Percentiles rank a stretch among this genome's conserved stretches.
Evolutionary conservation across 2,888 invertebrate genomes (phyloP).

Genomic region (Lycaena phlaeas): DNA sequence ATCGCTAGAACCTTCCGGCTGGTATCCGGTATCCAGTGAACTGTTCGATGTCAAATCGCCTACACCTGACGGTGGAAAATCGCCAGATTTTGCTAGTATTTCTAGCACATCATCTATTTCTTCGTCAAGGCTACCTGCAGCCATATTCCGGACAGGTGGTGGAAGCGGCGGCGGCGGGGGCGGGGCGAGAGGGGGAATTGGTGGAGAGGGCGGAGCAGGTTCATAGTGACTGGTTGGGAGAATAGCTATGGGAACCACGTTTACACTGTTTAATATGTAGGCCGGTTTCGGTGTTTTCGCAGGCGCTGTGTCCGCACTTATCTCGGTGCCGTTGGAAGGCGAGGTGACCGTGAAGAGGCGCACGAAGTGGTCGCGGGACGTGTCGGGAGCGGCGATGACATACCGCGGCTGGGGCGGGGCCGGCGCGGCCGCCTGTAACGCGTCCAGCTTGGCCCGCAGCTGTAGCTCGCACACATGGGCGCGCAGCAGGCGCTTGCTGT

Average conservation of each 20-base stretch:
- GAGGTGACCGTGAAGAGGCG: conserved; percentile 49
- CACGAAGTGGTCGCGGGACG: conserved; percentile 40
- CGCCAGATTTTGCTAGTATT: conserved; percentile 94
- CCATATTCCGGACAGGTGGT: conserved; percentile 32
- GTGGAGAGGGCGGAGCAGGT: conserved; percentile 40
- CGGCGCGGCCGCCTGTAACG: conserved; percentile 65
- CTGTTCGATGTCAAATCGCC: conserved; percentile 72
- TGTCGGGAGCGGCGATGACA: conserved; percentile 33
- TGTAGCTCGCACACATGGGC: conserved; percentile 71
- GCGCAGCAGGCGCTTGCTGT: conserved; percentile 71
- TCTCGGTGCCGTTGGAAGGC: conserved; percentile 24
- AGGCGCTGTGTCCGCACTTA: conserved; percentile 24
- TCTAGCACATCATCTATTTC: conserved; percentile 94
- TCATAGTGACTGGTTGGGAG: conserved; percentile 58
- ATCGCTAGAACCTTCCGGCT: conserved; percentile 30
- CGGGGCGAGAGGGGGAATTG: conserved; percentile 44
- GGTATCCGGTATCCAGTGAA: conserved; percentile 33
- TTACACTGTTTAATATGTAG: conserved; percentile 77
- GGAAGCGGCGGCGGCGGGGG: conserved; percentile 33
- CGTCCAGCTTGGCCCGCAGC: conserved; percentile 76
- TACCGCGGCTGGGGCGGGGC: conserved; percentile 50
- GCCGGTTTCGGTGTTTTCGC: conserved; percentile 61
- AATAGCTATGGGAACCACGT: conserved; percentile 64
- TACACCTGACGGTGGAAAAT: conserved; percentile 90
- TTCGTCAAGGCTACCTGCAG: conserved; percentile 72